These are phyloP conservation scores for Tupaia tana DNA, from an alignment of 2,113 vertebrate genomes.

Conservation along the genomic window DNA sequence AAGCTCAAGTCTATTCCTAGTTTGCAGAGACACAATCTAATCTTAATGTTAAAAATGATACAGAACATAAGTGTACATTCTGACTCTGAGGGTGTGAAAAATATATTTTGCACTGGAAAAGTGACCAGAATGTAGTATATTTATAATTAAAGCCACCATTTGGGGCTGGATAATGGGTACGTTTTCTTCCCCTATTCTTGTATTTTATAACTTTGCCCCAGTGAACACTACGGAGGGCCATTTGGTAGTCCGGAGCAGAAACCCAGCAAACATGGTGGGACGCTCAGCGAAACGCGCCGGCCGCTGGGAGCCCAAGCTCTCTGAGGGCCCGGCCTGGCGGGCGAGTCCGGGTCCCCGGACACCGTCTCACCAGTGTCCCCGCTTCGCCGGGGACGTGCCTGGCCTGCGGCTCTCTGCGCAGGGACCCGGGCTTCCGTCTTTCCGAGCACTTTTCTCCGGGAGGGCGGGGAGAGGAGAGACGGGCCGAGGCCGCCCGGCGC, in stretches of 20 bases:
- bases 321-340: background rate
- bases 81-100: background rate
- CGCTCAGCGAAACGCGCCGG: too few relatives aligned
- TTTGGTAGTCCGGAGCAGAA: background rate
- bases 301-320: background rate
- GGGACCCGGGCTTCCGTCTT: background rate
- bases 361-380: too few relatives aligned
- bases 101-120: background rate
- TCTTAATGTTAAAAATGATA: background rate
- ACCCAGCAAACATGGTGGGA: background rate
- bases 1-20: background rate
- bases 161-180: background rate
- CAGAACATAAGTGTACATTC: background rate
- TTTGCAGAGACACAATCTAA: background rate
- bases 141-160: background rate
- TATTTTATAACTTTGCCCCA: background rate
- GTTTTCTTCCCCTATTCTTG: background rate
- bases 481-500: fast-evolving
- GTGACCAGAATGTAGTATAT: background rate
- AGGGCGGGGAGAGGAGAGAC: too few relatives aligned
- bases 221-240: background rate
- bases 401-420: background rate
- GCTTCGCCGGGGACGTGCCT: too few relatives aligned
- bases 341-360: too few relatives aligned
- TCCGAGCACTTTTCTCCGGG: background rate